A percentile compares a stretch with the other conserved stretches of the same genome.
Evolutionary conservation across 2,888 invertebrate genomes (phyloP).

Genomic region (Lithosia quadra): DNA sequence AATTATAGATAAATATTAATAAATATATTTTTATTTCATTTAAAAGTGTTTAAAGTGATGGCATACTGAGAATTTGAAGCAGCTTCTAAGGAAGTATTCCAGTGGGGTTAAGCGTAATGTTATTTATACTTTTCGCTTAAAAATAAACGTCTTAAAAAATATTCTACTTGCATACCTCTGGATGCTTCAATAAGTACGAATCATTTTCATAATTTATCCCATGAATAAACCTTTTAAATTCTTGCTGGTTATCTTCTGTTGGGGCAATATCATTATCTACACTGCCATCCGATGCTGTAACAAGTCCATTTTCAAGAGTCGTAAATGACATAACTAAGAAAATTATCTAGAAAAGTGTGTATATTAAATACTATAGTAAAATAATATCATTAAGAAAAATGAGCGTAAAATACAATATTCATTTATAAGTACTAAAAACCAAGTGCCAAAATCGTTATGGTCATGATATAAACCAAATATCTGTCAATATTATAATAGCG

Average conservation of each 20-base stretch:
- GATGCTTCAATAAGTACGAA: slow-evolving; percentile 10
- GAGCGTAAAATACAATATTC: neutral
- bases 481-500: neutral
- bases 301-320: neutral
- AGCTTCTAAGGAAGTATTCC: too few species aligned
- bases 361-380: neutral
- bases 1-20: too few species aligned
- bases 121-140: too few species aligned
- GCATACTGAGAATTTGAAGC: too few species aligned
- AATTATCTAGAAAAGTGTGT: neutral
- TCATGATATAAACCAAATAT: neutral
- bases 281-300: neutral
- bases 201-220: neutral
- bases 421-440: neutral
- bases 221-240: neutral
- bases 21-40: too few species aligned
- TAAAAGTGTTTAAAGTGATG: too few species aligned
- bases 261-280: neutral
- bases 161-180: slow-evolving; percentile 13
- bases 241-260: neutral
- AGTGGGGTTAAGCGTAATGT: too few species aligned
- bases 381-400: neutral
- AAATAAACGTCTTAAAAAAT: too few species aligned
- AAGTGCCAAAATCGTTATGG: neutral
- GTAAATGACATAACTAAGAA: neutral